A percentile compares a stretch with the other conserved stretches of the same genome.
These are phyloP conservation scores for Atlantisia rogersi DNA, from an alignment of 2,113 vertebrate genomes.

Conservation along the genomic window DNA sequence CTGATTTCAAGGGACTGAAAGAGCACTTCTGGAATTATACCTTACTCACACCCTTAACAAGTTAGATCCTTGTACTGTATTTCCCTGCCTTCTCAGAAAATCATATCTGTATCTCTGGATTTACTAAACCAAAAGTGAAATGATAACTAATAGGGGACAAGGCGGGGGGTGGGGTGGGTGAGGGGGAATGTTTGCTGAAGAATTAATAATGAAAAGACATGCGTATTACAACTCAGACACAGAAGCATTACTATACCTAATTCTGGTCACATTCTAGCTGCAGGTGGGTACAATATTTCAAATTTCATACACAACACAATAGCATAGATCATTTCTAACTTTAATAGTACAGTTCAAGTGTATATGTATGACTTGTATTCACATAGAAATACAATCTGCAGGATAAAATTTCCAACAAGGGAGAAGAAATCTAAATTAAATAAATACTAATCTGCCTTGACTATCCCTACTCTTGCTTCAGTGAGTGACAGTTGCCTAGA, in stretches of 20 bases:
- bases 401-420: neutral
- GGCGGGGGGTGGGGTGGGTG: neutral
- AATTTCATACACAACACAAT: neutral
- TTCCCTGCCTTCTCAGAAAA: neutral
- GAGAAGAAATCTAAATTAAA: neutral
- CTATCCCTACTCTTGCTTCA: neutral
- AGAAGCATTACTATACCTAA: neutral
- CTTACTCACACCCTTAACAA: neutral
- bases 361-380: neutral
- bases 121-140: neutral
- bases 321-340: neutral
- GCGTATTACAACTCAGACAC: neutral
- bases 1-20: neutral
- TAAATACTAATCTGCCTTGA: neutral
- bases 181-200: neutral
- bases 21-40: neutral
- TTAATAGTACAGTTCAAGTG: no score
- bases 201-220: neutral
- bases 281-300: neutral
- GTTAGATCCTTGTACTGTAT: neutral
- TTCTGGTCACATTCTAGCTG: neutral
- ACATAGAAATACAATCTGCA: neutral
- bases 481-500: neutral
- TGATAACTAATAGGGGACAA: neutral
- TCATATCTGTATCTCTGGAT: neutral